Conservation (phyloP, 2,888 invertebrate genomes). For the Rhamnusium bicolor region DNA sequence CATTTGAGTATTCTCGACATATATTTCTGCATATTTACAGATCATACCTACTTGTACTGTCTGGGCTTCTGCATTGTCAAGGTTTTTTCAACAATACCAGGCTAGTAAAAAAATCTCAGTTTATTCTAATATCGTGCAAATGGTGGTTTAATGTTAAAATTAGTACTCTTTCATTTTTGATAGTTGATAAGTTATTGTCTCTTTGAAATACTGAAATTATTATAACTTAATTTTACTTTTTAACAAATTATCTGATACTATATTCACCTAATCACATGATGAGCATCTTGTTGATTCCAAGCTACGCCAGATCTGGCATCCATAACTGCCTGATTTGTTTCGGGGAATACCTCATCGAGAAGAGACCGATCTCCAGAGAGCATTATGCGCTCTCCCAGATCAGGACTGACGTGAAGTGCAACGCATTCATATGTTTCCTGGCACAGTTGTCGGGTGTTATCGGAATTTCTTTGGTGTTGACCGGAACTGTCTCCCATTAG, state of each 20-base stretch:
- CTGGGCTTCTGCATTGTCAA: too few relatives aligned
- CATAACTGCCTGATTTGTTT: constrained; percentile 85
- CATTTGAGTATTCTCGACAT: too few relatives aligned
- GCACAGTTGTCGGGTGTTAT: constrained; percentile 54
- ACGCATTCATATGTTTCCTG: constrained; percentile 82
- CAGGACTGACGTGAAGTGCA: constrained; percentile 86
- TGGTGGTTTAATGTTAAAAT: too few relatives aligned
- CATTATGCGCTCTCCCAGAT: constrained; percentile 86
- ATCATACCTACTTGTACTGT: too few relatives aligned
- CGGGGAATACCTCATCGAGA: constrained; percentile 84
- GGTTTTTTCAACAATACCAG: too few relatives aligned
- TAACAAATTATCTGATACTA: neutral
- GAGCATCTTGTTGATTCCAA: constrained; percentile 85
- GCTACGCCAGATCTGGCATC: constrained; percentile 85
- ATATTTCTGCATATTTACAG: too few relatives aligned
- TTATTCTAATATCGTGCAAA: too few relatives aligned
- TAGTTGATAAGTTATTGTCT: too few relatives aligned
- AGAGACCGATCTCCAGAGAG: constrained; percentile 85
- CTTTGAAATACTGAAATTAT: too few relatives aligned
- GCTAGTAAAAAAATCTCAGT: too few relatives aligned
- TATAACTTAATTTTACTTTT: too few relatives aligned
- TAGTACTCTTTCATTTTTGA: too few relatives aligned
- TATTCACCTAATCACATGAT: constrained; percentile 85
- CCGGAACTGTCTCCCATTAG: constrained; percentile 47
- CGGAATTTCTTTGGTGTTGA: constrained; percentile 55